These are phyloP conservation scores for Tiphia femorata DNA, from an alignment of 2,888 invertebrate species.

Conservation along the genomic window DNA sequence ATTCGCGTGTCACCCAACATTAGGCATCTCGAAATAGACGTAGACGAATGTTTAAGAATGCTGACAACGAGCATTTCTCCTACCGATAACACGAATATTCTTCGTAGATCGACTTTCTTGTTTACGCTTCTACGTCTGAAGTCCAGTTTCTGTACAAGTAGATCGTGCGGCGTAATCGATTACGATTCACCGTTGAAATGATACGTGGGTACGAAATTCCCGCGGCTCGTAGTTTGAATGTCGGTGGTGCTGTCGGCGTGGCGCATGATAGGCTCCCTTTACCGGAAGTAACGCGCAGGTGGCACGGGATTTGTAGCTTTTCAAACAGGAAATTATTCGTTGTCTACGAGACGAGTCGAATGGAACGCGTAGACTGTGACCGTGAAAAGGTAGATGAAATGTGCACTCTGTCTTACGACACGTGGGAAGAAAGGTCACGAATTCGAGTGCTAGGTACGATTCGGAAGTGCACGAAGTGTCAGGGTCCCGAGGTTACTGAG, in stretches of 20 bases:
- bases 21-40: too few relatives aligned
- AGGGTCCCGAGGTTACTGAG: slow-evolving; percentile 49
- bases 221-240: slow-evolving; percentile 30
- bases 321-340: slow-evolving; percentile 12
- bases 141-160: too few relatives aligned
- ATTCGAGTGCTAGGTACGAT: slow-evolving; percentile 34
- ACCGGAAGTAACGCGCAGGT: slow-evolving; percentile 31
- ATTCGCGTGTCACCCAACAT: too few relatives aligned
- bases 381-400: slow-evolving; percentile 23
- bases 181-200: too few relatives aligned
- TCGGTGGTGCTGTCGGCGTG: slow-evolving; percentile 17
- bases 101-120: too few relatives aligned
- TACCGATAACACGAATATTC: too few relatives aligned
- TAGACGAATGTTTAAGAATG: too few relatives aligned
- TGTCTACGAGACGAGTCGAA: not conserved
- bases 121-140: too few relatives aligned
- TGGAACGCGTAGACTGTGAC: slow-evolving; percentile 10
- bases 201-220: slow-evolving; percentile 19
- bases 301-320: slow-evolving; percentile 6
- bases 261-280: slow-evolving; percentile 10
- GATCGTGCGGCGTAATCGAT: too few relatives aligned
- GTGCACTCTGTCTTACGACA: slow-evolving; percentile 20
- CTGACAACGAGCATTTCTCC: too few relatives aligned
- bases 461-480: slow-evolving; percentile 46
- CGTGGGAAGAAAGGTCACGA: slow-evolving; percentile 41